Base-by-base conservation (phyloP, 2,797 vertebrate genomes). In the Falco biarmicus region DNA sequence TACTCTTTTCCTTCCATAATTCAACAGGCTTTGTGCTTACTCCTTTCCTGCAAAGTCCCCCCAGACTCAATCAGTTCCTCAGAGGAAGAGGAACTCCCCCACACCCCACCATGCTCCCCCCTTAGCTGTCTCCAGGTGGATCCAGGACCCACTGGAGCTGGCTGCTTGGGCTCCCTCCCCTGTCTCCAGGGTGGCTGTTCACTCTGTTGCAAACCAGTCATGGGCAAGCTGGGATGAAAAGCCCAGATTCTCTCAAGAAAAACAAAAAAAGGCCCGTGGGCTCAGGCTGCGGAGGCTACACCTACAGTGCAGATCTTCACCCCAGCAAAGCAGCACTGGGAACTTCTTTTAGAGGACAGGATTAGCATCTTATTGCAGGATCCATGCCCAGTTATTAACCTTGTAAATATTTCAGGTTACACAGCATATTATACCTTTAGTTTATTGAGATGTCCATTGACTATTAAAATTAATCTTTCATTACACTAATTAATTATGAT, bases 391-490 rank as follows among this genome's bases (percentile, higher is more conserved):
- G 5, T 85, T 90, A 95, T 82, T 89, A 89, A 76, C 54, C 82
- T 84, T 82, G 59, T 86, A 90, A 94, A 90, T 95, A 93, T 84
- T 93, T 95, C 63, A 86, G 54, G 43, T 79, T 96, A 69, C 65
- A 91, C 10, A 83, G 45, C 25, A 56, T 63, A 93, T 78, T 85
- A 81, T 86, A 37, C 51, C 32, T 82, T 84, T 75, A 20, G 64
- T 80, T 93, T 96, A 94, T 97, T 91, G 92, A 91, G 71, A 91
- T 64, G 26, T 50, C 75, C 76, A 84, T 56, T 76, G 61, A 90
- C 64, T 86, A 82, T 90, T 93, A 66, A 80, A 76, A 93, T 86
- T 89, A 95, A 95, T 94, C 56, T 94, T 95, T 95, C 83, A 93
- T 92, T 94, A 87, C 34, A 63, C 47, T 86, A 93, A 94, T 91